Evolutionary conservation across 2,888 invertebrate species (phyloP).

Genomic region (Protonemura montana): DNA sequence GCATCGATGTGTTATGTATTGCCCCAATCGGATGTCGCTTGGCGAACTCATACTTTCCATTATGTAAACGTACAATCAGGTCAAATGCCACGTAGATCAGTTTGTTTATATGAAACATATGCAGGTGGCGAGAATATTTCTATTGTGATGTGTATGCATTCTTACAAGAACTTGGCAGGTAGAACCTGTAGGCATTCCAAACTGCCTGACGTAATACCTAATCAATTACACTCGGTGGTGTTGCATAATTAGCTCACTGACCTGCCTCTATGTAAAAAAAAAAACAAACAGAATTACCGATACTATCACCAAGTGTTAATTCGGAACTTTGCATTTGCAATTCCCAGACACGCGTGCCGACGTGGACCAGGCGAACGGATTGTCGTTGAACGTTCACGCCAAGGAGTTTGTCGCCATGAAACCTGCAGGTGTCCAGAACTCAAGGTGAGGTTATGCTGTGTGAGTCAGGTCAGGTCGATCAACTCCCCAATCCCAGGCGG

Average conservation of each 20-base stretch:
- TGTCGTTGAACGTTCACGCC: constrained; percentile 80
- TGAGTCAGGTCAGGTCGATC: neutral
- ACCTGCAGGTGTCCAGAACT: constrained; percentile 58
- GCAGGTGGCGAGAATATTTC: neutral
- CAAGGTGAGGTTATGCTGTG: constrained; percentile 55
- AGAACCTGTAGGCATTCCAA: neutral
- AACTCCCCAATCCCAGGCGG: too few relatives aligned
- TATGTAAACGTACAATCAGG: neutral
- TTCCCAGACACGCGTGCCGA: constrained; percentile 51
- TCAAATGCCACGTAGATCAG: neutral
- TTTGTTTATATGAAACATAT: neutral
- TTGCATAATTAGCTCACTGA: neutral
- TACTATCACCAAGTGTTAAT: too few relatives aligned
- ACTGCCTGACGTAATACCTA: neutral
- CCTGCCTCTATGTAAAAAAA: neutral
- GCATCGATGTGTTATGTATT: neutral
- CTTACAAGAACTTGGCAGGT: neutral
- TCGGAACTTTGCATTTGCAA: too few relatives aligned
- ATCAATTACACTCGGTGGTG: neutral
- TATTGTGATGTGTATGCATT: constrained; percentile 1
- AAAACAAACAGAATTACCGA: too few relatives aligned
- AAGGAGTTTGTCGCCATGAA: constrained; percentile 91
- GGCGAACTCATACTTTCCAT: neutral
- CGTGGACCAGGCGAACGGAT: constrained; percentile 49
- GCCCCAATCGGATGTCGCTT: neutral